Conservation (phyloP, 37 sponge, comb jelly and placozoan genomes). For the Beroe ovata region DNA sequence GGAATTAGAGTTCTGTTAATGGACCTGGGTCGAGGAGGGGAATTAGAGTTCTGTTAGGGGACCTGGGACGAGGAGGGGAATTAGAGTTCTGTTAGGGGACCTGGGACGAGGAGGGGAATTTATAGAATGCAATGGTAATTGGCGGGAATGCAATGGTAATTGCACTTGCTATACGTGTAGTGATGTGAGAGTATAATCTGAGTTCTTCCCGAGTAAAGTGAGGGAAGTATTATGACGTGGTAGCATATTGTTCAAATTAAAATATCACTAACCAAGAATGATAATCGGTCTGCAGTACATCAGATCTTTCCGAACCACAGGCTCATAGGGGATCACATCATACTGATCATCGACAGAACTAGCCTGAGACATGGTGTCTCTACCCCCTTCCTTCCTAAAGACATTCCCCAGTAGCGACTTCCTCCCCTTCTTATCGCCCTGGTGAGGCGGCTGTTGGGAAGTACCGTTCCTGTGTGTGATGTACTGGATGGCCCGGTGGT, state of each 20-base stretch:
- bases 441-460: not conserved
- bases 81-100: not conserved
- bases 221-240: no score
- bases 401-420: conserved; percentile 38
- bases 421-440: conserved; percentile 56
- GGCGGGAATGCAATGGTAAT: no score
- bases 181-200: no score
- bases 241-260: no score
- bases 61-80: no score
- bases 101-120: no score
- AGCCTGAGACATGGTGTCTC: not conserved
- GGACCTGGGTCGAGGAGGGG: no score
- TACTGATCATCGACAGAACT: conserved; percentile 16
- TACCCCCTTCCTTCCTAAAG: conserved; percentile 35
- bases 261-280: conserved; percentile 54
- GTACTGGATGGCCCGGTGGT: conserved; percentile 55
- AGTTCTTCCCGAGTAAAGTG: no score
- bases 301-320: conserved; percentile 35
- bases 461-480: conserved; percentile 10
- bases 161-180: no score
- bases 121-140: no score
- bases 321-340: conserved; percentile 47
- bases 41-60: not conserved
- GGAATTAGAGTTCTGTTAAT: not conserved
- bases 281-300: conserved; percentile 33